A percentile compares a stretch with the other conserved stretches of the same genome.
These are phyloP conservation scores for Gobius niger DNA, from an alignment of 2,113 vertebrate genomes.

Conservation along the genomic window DNA sequence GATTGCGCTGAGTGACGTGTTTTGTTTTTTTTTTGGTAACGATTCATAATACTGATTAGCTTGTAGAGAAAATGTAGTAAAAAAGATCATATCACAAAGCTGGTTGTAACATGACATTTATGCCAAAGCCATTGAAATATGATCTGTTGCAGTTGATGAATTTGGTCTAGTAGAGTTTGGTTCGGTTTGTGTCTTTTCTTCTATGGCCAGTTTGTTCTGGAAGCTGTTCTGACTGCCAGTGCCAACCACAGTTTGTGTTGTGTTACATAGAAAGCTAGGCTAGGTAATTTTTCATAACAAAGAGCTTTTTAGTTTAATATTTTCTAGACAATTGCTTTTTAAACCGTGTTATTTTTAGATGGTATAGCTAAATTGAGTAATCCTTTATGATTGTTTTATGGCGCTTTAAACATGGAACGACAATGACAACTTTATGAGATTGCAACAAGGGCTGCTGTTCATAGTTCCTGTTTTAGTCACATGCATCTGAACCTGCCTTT, in stretches of 20 bases:
- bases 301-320: too few relatives aligned
- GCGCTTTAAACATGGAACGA: too few relatives aligned
- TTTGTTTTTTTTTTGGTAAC: neutral
- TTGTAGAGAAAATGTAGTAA: neutral
- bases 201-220: slow-evolving; percentile 52
- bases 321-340: too few relatives aligned
- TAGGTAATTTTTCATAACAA: slow-evolving; percentile 10
- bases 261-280: slow-evolving; percentile 69
- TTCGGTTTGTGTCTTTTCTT: neutral
- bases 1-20: neutral
- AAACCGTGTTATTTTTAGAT: too few relatives aligned
- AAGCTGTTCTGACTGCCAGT: slow-evolving; percentile 49
- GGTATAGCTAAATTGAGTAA: too few relatives aligned
- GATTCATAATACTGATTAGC: neutral
- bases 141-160: neutral
- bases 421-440: too few relatives aligned
- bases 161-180: neutral
- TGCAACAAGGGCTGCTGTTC: too few relatives aligned
- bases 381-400: too few relatives aligned
- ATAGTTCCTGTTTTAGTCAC: too few relatives aligned
- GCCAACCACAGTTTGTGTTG: slow-evolving; percentile 30
- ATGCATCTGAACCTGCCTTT: too few relatives aligned
- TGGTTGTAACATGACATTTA: neutral
- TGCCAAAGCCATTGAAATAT: neutral
- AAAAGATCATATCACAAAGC: neutral